Evolutionary conservation across 2,888 invertebrate species (phyloP), one percentile per base, ranked within the genome.

Genomic region (Tridacna crocea): DNA sequence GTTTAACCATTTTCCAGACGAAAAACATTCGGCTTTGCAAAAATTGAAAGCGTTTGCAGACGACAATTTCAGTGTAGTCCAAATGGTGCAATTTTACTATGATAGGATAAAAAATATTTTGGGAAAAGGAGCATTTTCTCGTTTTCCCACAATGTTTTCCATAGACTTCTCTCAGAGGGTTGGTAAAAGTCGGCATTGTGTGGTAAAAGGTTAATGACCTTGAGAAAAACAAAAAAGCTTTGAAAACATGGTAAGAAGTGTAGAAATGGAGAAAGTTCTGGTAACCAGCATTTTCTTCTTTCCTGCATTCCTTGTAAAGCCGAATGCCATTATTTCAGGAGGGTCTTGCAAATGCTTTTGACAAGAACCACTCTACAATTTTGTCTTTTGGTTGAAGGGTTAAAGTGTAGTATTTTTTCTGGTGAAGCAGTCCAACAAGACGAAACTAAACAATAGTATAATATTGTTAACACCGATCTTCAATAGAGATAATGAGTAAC

Each of bases 381-480:
- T 36, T 36, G 36, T 36, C 36, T 2, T 36, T 2, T 36, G 36
- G 8, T n/a, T 8, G 8, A 36, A 36, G 36, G 36, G 8, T 36
- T 36, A 36, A 36, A 36, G 36, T 36, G 36, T 36, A 36, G 36
- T 36, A 4, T 36, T 36, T 36, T 36, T 19, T 55, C 10, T 19
- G 17, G 19, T 55, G 55, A 55, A 15, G 55, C 55, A 19, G 55
- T 55, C 15, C 19, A 2, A 3, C 3, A 55, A 19, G 19, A 19
- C 15, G 17, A 2, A 51, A 8, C 66, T 10, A n/a, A 46, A 66
- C 66, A 66, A 66, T 46, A 46, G 36, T 15, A 46, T 46, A 66
- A 27, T 70, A 70, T 10, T 26, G 70, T 70, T 70, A 70, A 70
- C 70, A 70, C 70, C 24, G 70, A 70, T 70, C 51, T 70, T 70